These are phyloP conservation scores for Amaurobius ferox DNA, from an alignment of 2,888 invertebrate species.

Conservation along the genomic window DNA sequence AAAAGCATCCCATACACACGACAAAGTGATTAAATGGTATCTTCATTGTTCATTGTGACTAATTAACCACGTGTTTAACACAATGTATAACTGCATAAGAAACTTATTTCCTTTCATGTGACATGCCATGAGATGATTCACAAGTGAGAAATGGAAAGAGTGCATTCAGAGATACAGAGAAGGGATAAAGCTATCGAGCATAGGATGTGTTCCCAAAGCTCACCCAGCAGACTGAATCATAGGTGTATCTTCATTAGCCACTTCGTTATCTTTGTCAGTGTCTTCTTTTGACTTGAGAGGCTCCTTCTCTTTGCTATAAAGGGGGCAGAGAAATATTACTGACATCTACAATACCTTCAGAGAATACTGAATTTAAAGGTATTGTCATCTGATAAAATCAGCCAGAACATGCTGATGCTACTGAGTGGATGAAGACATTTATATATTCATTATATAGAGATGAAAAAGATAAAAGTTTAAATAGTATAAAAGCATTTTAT, in stretches of 20 bases:
- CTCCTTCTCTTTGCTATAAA: constrained; percentile 73
- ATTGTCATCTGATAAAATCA: not conserved
- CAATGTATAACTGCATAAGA: too few species aligned
- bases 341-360: constrained; percentile 36
- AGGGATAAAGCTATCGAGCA: constrained; percentile 59
- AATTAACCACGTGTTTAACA: too few species aligned
- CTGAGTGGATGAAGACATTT: too few species aligned
- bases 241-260: constrained; percentile 70
- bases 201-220: constrained; percentile 44
- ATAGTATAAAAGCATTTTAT: too few species aligned
- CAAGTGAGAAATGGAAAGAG: constrained; percentile 54
- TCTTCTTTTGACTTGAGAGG: constrained; percentile 64
- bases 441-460: too few species aligned
- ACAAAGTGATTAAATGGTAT: too few species aligned
- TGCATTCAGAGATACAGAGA: constrained; percentile 51
- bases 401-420: too few species aligned
- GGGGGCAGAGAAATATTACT: constrained; percentile 58
- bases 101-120: constrained; percentile 14
- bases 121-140: constrained; percentile 32
- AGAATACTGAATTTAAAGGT: not conserved
- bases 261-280: constrained; percentile 62
- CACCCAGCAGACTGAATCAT: constrained; percentile 68
- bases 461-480: too few species aligned
- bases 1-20: too few species aligned
- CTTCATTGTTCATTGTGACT: too few species aligned